Base-by-base conservation (phyloP, 2,113 vertebrate genomes). In the Toxotes jaculatrix region DNA sequence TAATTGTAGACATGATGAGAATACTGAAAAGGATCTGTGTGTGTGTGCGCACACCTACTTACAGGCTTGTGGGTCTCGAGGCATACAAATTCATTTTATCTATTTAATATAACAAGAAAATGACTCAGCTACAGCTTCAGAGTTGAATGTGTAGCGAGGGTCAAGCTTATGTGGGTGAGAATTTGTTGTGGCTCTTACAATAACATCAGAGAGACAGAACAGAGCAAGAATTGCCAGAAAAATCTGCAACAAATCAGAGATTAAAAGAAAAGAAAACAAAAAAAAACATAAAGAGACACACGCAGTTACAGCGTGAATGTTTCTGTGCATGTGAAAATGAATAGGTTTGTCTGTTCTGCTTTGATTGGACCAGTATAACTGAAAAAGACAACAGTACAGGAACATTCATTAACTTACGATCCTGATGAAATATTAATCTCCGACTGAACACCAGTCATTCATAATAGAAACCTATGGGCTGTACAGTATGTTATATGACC, bases 1-100 rank as follows among this genome's bases (percentile, higher is more conserved):
- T 88, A 77, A 87, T 84, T 79, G 80, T 66, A 65, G 57, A 70
- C 67, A 67, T 79, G 87, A 87, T 49, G 19, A 82, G 86, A 85
- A 88, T 87, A 73, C 62, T 67, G 73, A 91, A 4, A 51, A 56
- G 23, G 16, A 17, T 34, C 6, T 56, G 45, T 40, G 47, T 55
- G 47, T 21, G 13, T 51, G 31, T 38, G 36, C 7, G 36, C 4
- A 16, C 8, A 31, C 16, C 36, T 56, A 3, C 7, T 43, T 2
- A 40, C 45, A 12, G 14, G 19, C 36, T 2, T 21, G 32, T 68
- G 65, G 61, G 65, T 72, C 31, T 70, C 10, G 23, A 7, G 32
- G 56, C 40, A 16, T 32, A 65, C 40, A 42, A 36, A 65, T 76
- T 60, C 3, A 36, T 77, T 73, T 56, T 4, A 64, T 64, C 64